Evolutionary conservation across 1,140 invertebrate species (phyloP), one percentile per base, ranked within the genome.

Genomic region (Grapholita molesta): DNA sequence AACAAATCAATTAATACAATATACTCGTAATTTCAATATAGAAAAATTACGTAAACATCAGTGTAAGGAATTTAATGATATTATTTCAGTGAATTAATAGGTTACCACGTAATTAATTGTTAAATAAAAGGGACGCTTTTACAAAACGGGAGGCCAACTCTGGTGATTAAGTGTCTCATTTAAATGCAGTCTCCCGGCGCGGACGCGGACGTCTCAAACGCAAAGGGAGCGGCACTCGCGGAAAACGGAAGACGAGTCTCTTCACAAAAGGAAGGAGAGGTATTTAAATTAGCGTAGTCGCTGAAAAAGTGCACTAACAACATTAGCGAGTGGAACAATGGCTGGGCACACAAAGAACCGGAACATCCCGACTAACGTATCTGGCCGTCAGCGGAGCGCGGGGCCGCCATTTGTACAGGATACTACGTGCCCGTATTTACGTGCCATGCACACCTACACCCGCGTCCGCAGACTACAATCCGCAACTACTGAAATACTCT

Each of bases 131-230:
- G 82, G 87, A 85, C 79, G 83, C 70, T 85, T 86, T 80, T 87
- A 85, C 88, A 87, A 84, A 89, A 85, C 79, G 80, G 75, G 78
- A 82, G 86, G 82, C 83, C 81, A 88, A 86, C 79, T 84, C 82
- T 84, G 82, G 83, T 91, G 89, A 91, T 91, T 91, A 90, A 91
- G 86, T 91, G 88, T 91, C 87, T 91, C 86, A 91, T 91, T 91
- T 91, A 91, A 90, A 91, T 91, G 88, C 87, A 91, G 86, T 91
- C 86, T 87, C 84, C 80, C 85, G 76, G 87, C 83, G 81, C 82
- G 82, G 83, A 88, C 83, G 81, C 82, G 82, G 83, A 83, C 83
- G 82, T 85, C 85, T 88, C 84, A 83, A 90, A 91, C 85, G 87
- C 82, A 87, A 90, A 91, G 82, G 88, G 85, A 87, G 75, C 75